A percentile compares a stretch with the other conserved stretches of the same genome.
Conservation (phyloP, 2,113 vertebrate species). For the Ammospiza caudacuta region DNA sequence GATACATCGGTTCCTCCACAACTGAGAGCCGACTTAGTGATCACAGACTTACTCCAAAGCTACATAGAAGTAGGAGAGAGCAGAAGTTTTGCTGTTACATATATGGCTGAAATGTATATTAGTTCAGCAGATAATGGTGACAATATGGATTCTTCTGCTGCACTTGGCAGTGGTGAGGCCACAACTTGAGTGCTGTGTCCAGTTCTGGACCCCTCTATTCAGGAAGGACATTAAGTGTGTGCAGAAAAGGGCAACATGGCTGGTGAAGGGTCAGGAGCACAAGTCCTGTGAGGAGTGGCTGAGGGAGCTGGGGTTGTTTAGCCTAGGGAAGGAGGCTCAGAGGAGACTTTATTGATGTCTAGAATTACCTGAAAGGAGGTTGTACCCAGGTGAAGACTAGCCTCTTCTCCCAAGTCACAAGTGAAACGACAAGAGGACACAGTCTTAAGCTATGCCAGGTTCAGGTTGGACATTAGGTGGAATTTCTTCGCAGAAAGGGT, state of each 20-base stretch:
- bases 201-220: neutral
- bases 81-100: neutral
- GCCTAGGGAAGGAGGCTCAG: neutral
- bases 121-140: neutral
- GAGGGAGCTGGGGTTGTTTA: neutral
- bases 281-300: accelerated
- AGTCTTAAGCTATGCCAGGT: neutral
- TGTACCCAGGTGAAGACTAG: too few species aligned
- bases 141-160: neutral
- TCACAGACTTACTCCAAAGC: neutral
- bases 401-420: neutral
- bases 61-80: neutral
- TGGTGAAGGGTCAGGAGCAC: neutral
- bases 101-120: neutral
- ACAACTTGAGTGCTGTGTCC: accelerated
- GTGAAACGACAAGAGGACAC: neutral
- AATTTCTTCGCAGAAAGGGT: neutral
- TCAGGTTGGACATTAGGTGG: neutral
- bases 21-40: neutral
- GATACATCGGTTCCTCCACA: accelerated
- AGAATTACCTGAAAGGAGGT: accelerated
- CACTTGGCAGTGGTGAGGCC: neutral
- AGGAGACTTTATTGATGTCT: neutral
- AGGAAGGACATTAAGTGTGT: accelerated
- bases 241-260: neutral